Percentiles rank a stretch among this genome's conserved stretches.
These are phyloP conservation scores for Raja brachyura DNA, from an alignment of 2,113 vertebrate genomes.

Conservation along the genomic window DNA sequence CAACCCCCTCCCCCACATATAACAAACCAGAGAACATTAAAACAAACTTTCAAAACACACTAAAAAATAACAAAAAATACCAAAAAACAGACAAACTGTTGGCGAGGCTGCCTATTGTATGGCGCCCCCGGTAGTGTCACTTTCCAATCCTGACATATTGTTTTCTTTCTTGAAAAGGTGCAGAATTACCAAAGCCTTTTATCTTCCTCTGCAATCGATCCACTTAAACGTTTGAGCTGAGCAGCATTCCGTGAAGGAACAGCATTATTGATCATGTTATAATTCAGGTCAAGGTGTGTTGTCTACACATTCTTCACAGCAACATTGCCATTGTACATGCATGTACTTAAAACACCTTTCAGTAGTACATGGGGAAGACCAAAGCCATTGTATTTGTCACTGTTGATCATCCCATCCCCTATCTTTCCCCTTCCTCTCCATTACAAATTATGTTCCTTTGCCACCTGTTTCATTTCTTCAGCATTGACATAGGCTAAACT, in stretches of 20 bases:
- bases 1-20: too few relatives aligned
- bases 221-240: background rate
- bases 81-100: too few relatives aligned
- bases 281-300: background rate
- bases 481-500: background rate
- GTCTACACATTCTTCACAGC: background rate
- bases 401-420: too few relatives aligned
- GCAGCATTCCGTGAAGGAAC: background rate
- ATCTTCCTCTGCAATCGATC: background rate
- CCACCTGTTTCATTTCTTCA: too few relatives aligned
- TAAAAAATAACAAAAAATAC: too few relatives aligned
- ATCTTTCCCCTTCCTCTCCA: background rate
- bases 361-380: background rate
- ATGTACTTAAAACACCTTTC: background rate
- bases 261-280: background rate
- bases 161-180: background rate
- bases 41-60: too few relatives aligned
- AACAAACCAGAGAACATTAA: too few relatives aligned
- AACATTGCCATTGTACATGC: background rate
- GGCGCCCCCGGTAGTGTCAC: too few relatives aligned
- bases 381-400: background rate
- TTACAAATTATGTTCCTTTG: background rate
- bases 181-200: background rate
- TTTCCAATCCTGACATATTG: background rate
- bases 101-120: too few relatives aligned